Base-by-base conservation (phyloP, 37 sponge, comb jelly and placozoan genomes). In the Amphimedon queenslandica region DNA sequence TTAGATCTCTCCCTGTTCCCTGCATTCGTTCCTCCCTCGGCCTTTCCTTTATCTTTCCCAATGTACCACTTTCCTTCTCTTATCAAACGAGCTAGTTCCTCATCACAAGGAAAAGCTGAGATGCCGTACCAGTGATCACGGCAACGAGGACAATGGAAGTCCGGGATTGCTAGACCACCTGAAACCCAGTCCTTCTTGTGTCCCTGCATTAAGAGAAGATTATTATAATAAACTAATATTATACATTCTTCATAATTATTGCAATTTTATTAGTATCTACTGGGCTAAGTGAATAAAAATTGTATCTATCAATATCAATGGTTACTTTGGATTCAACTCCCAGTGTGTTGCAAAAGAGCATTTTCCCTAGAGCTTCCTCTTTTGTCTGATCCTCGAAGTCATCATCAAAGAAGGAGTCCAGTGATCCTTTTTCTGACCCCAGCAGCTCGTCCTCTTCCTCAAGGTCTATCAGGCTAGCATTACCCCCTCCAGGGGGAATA, bases 121-220 rank as follows among this genome's bases (percentile, higher is more conserved):
- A 92, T 42, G 21, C 88, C 88, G 37, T 92, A 92, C 85, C 84
- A 92, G 71, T 87, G 93, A 57, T 93, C 93, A 35, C 89, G 37
- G 39, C 93, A 93, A 1, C 93, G 77, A 18, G 82, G 82, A 38
- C 93, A 93, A 58, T 93, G 93, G 40, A 87, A 93, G 28, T 55
- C 55, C 18, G 93, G 89, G 4, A 84, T 84, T 34, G 58, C 75
- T 23, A 82, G 72, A 24, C 84, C 89, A 27, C 93, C 88, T 47
- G 85, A 57, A 3, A 57, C 64, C 88, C 89, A 93, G 76, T 87
- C 88, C 28, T n/a, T n/a, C 40, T 64, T 61, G 27, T 1, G 69
- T 8, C 27, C 41, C 40, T 67, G 40, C 8, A 6, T 18, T n/a
- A n/a, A n/a, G n/a, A n/a, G n/a, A n/a, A n/a, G n/a, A n/a, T n/a